Conservation (phyloP, 2,797 vertebrate species). For the Neosilurus hyrtlii region DNA sequence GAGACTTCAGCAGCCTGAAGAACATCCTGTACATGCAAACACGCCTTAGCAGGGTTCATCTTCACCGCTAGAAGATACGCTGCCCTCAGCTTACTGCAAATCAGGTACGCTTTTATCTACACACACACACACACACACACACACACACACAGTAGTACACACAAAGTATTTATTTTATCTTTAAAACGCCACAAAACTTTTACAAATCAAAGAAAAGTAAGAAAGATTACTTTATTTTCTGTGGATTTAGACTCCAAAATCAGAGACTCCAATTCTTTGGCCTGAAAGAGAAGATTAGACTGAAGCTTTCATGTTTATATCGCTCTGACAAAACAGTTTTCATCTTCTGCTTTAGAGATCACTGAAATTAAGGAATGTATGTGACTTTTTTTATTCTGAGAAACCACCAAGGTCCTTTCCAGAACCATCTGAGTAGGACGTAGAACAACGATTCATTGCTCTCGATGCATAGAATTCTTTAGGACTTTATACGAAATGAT, state of each 20-base stretch:
- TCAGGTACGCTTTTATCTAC: conserved; percentile 89
- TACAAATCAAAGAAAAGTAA: neutral
- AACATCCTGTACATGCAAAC: conserved; percentile 84
- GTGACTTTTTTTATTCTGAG: too few relatives aligned
- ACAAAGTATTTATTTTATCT: neutral
- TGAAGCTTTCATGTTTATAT: neutral
- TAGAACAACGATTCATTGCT: neutral
- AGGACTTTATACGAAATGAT: neutral
- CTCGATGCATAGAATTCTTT: neutral
- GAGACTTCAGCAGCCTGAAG: conserved; percentile 79
- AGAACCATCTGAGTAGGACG: neutral
- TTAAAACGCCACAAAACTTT: neutral
- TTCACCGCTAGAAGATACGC: conserved; percentile 92
- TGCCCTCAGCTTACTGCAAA: conserved; percentile 87
- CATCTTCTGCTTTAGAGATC: neutral
- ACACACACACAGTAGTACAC: neutral
- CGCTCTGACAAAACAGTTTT: neutral
- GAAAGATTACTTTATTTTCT: conserved; percentile 82
- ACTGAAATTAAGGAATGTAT: too few relatives aligned
- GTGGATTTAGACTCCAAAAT: conserved; percentile 87
- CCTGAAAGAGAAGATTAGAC: conserved; percentile 57
- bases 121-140: conserved; percentile 1
- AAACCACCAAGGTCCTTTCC: neutral
- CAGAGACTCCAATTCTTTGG: conserved; percentile 88
- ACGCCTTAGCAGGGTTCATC: conserved; percentile 78